phyloP scores from a whole-genome alignment of 2,113 vertebrate species.

The Sceloporus undulatus region DNA sequence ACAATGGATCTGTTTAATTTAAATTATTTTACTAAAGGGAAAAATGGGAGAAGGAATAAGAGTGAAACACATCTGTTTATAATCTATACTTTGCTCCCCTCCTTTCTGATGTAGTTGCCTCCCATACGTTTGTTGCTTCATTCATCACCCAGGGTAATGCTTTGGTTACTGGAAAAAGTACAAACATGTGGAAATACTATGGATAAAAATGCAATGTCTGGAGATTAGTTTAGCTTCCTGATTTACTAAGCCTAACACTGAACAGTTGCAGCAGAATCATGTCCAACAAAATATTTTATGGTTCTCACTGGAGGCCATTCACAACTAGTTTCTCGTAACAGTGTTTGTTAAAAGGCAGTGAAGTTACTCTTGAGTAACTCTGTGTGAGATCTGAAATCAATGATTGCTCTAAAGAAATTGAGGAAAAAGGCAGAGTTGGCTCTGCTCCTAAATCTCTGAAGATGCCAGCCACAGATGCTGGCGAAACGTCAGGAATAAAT shows the following conservation, averaged over 20 bases:
- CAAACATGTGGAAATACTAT: conserved; percentile 41
- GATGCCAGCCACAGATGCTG: no score
- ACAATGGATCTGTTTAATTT: conserved; percentile 72
- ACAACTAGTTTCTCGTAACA: not conserved
- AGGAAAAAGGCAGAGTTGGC: not conserved
- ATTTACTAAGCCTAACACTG: conserved; percentile 40
- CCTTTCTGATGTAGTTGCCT: conserved; percentile 35
- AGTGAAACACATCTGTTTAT: conserved; percentile 41
- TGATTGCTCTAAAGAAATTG: not conserved
- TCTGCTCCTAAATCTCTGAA: no score
- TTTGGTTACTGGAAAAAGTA: conserved; percentile 60
- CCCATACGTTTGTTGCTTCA: conserved; percentile 49
- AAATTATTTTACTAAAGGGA: conserved; percentile 63
- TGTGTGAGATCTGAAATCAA: not conserved
- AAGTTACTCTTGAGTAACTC: not conserved
- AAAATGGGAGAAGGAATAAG: conserved; percentile 43
- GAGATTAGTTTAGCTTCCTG: conserved; percentile 56
- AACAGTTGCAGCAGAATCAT: conserved; percentile 33
- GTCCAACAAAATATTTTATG: conserved; percentile 28
- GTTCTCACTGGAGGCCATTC: not conserved
- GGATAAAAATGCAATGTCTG: conserved; percentile 44
- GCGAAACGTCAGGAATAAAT: no score
- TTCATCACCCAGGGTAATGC: conserved; percentile 39
- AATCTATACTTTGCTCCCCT: not conserved
- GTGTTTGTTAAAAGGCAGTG: not conserved